Conservation (phyloP, 53 echinoderm and acorn worm species). For the Henricia sp. region DNA sequence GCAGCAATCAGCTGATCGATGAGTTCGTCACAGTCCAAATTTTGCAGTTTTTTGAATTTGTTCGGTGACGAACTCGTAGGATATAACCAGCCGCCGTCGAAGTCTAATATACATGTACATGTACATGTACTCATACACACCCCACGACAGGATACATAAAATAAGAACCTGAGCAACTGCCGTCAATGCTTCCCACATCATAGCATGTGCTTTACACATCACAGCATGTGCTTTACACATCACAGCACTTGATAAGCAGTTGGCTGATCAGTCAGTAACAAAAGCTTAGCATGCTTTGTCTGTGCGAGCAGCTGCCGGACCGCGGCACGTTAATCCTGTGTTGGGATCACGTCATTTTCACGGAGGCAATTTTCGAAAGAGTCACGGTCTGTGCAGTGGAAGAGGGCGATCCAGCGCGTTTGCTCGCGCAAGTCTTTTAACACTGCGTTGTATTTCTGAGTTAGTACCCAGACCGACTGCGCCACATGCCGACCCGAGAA, state of each 20-base stretch:
- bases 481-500: slow-evolving; percentile 35
- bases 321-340: not conserved
- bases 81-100: no score
- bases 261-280: slow-evolving; percentile 43
- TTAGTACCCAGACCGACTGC: slow-evolving; percentile 28
- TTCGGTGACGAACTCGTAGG: no score
- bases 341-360: slow-evolving; percentile 43
- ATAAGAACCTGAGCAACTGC: slow-evolving; percentile 9
- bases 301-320: slow-evolving; percentile 15
- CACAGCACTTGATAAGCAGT: slow-evolving; percentile 1
- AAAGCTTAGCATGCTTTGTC: slow-evolving; percentile 32
- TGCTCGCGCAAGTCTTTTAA: slow-evolving; percentile 34
- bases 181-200: not conserved
- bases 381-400: slow-evolving; percentile 53
- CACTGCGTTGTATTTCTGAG: slow-evolving; percentile 49
- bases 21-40: not conserved
- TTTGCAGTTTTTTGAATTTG: no score
- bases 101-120: slow-evolving; percentile 50
- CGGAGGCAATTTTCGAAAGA: slow-evolving; percentile 8
- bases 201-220: no score
- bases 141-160: no score
- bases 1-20: slow-evolving; percentile 27
- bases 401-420: slow-evolving; percentile 17
- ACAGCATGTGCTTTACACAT: no score
- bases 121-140: no score